phyloP scores from a whole-genome alignment of 2,113 vertebrate genomes.

The Dinomys branickii region DNA sequence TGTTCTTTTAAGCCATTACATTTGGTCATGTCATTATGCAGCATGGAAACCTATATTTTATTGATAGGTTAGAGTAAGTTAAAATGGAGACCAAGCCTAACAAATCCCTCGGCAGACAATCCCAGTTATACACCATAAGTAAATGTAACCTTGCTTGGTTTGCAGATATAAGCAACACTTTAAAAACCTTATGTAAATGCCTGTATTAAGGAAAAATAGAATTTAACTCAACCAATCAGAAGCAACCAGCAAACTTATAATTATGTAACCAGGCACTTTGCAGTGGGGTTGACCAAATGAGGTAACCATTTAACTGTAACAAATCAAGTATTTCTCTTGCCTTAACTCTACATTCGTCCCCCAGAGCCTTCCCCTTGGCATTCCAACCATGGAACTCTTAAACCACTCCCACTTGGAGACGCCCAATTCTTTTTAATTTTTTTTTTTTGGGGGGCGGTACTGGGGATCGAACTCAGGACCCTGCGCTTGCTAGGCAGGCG shows the following conservation, averaged over 20 bases:
- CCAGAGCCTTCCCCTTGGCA: background rate
- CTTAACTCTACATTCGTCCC: background rate
- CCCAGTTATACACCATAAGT: background rate
- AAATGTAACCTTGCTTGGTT: background rate
- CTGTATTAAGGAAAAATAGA: background rate
- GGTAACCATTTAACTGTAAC: background rate
- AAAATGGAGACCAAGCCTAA: background rate
- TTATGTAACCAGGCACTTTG: too few relatives aligned
- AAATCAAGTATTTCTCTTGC: background rate
- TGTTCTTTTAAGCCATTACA: background rate
- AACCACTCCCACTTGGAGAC: background rate
- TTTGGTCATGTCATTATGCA: background rate
- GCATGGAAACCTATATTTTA: background rate
- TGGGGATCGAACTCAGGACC: too few relatives aligned
- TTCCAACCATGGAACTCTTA: background rate
- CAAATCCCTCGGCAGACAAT: background rate
- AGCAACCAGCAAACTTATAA: background rate
- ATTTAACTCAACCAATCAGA: background rate
- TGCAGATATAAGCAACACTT: background rate
- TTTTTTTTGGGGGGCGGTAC: too few relatives aligned
- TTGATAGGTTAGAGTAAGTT: background rate
- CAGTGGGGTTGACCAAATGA: background rate
- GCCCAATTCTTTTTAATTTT: too few relatives aligned
- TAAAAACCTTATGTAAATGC: background rate
- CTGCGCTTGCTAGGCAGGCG: too few relatives aligned